Percentiles rank a stretch among this genome's conserved stretches.
phyloP scores from a whole-genome alignment of 2,888 invertebrate genomes.

The Drosophila ochracea region DNA sequence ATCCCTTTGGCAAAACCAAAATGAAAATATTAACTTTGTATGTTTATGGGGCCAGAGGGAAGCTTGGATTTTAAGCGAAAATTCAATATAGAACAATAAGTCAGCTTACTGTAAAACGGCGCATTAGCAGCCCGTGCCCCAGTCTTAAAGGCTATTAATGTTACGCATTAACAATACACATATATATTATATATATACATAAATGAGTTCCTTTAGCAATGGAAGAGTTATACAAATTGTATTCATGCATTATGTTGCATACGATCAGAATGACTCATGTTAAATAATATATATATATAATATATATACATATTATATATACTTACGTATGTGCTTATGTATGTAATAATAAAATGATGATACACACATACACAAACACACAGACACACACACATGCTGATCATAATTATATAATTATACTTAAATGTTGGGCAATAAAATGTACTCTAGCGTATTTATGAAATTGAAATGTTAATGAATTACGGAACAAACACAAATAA shows the following conservation, averaged over 20 bases:
- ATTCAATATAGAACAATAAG: conserved; percentile 72
- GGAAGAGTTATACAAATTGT: conserved; percentile 49
- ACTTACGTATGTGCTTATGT: conserved; percentile 32
- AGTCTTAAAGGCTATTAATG: conserved; percentile 76
- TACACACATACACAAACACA: conserved; percentile 20
- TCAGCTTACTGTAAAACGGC: conserved; percentile 68
- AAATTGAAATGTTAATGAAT: conserved; percentile 57
- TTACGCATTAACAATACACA: conserved; percentile 54
- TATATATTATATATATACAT: conserved; percentile 53
- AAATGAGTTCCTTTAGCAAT: conserved; percentile 65
- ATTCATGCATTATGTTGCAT: conserved; percentile 34
- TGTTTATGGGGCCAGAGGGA: conserved; percentile 19
- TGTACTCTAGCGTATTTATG: conserved; percentile 63
- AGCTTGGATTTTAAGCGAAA: conserved; percentile 53
- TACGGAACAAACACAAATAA: conserved; percentile 20
- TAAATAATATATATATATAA: conserved; percentile 23
- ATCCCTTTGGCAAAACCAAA: conserved; percentile 18
- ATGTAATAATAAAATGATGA: conserved; percentile 30
- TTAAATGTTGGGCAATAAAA: conserved; percentile 77
- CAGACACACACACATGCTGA: conserved; percentile 19
- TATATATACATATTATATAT: conserved; percentile 32
- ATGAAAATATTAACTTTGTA: background rate
- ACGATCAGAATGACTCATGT: conserved; percentile 24
- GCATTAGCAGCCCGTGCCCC: conserved; percentile 54
- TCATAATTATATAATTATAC: conserved; percentile 54